Conservation (phyloP, 2,113 vertebrate species). For the Athene noctua region DNA sequence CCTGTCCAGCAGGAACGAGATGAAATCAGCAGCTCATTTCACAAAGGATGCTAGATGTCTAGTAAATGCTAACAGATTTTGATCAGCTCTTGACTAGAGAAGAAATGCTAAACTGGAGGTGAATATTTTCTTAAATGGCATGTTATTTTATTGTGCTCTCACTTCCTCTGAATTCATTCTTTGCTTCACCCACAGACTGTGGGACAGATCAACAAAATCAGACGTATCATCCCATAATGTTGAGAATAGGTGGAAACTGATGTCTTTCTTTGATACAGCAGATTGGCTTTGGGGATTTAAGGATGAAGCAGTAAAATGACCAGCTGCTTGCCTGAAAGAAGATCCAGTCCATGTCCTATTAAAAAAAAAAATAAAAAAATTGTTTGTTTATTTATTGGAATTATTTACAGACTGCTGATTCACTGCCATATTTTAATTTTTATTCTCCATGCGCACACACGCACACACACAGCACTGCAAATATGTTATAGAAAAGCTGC, state of each 20-base stretch:
- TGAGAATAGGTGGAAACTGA: not conserved
- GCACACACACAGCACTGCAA: not conserved
- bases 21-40: not conserved
- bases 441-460: not conserved
- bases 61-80: not conserved
- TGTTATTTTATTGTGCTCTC: not conserved
- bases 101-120: not conserved
- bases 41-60: not conserved
- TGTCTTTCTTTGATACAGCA: not conserved
- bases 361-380: not conserved
- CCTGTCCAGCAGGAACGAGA: not conserved
- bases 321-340: conserved; percentile 4
- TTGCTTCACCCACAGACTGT: not conserved
- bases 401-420: conserved; percentile 61
- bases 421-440: conserved; percentile 42
- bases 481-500: conserved; percentile 45
- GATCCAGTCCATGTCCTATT: not conserved
- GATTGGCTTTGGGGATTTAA: not conserved
- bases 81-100: not conserved
- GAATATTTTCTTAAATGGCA: not conserved
- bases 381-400: conserved; percentile 29
- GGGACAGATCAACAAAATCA: not conserved
- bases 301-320: not conserved
- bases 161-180: not conserved
- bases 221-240: not conserved